A percentile compares a stretch with the other conserved stretches of the same genome.
These are phyloP conservation scores for Heliconius ismenius DNA, from an alignment of 2,888 invertebrate species.

Conservation along the genomic window DNA sequence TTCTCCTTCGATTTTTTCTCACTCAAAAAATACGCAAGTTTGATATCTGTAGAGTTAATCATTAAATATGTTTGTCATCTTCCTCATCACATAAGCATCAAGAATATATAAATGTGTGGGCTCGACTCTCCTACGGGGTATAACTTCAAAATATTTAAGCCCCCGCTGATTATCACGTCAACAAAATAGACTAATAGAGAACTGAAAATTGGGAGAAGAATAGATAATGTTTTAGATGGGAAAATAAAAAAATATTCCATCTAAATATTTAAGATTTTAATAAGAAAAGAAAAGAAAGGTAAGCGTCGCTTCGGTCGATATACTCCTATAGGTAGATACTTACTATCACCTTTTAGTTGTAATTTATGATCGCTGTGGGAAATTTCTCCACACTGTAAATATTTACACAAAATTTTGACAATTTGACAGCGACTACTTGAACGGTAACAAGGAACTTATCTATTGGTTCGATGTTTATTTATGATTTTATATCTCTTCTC, in stretches of 20 bases:
- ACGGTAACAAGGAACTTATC: conserved; percentile 45
- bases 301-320: background rate
- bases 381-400: conserved; percentile 46
- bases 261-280: background rate
- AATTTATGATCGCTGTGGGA: conserved; percentile 48
- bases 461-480: conserved; percentile 32
- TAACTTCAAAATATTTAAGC: no score
- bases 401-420: conserved; percentile 47
- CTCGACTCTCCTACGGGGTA: no score
- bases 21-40: no score
- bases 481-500: conserved; percentile 30
- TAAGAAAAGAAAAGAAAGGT: background rate
- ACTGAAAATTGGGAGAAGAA: background rate
- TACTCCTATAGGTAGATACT: background rate
- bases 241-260: background rate
- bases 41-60: no score
- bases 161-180: no score
- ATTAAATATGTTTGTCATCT: no score
- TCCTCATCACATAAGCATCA: no score
- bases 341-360: conserved; percentile 5
- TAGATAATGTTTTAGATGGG: background rate
- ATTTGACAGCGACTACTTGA: conserved; percentile 54
- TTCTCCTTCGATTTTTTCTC: no score
- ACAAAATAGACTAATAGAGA: no score
- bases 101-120: no score